Percentiles rank a stretch among this genome's conserved stretches.
Conservation (phyloP, 2,888 invertebrate species). For the Macrosiphum euphorbiae region DNA sequence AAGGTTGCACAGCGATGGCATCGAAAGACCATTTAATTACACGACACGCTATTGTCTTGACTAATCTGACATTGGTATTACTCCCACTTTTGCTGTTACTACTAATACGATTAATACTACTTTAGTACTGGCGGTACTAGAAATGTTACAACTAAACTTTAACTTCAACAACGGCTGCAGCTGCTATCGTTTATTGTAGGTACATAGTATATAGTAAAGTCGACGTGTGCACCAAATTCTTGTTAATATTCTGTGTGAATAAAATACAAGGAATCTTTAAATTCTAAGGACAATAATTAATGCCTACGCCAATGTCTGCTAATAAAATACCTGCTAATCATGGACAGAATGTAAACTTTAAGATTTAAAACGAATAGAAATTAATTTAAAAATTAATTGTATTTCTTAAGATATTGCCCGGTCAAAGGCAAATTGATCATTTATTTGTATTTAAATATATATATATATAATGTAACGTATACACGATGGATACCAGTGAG, state of each 20-base stretch:
- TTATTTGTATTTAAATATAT: neutral
- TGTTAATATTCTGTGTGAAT: neutral
- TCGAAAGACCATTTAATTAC: constrained; percentile 6
- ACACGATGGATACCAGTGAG: neutral
- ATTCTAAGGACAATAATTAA: neutral
- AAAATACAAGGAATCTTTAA: neutral
- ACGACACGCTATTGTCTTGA: neutral
- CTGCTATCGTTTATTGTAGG: neutral
- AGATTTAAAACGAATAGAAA: neutral
- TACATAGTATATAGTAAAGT: neutral
- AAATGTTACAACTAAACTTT: neutral
- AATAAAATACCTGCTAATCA: neutral
- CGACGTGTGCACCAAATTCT: neutral
- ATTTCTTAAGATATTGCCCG: neutral
- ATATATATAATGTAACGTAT: neutral
- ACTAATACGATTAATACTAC: neutral
- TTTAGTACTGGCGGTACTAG: neutral
- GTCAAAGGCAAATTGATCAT: neutral
- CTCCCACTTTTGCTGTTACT: neutral
- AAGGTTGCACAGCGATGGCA: neutral
- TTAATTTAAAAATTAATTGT: neutral
- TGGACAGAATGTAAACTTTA: neutral
- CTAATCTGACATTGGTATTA: neutral
- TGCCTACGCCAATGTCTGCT: no score
- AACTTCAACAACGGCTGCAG: no score